Evolutionary conservation across 2,797 vertebrate genomes (phyloP), one percentile per base, ranked within the genome.

Genomic region (Cuculus canorus): DNA sequence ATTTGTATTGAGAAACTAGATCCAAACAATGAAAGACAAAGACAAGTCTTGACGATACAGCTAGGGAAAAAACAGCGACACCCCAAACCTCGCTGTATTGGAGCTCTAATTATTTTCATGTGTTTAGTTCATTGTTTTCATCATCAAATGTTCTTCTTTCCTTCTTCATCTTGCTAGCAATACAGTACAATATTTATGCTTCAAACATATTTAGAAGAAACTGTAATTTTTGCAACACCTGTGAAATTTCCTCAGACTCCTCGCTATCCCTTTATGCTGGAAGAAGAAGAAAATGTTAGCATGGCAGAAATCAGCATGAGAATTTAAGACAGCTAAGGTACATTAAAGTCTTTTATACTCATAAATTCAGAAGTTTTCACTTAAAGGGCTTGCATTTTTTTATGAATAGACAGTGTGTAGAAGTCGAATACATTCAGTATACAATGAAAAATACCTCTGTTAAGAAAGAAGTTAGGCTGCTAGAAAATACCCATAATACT

Each of bases 331-430:
- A 66, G 59, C 78, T 92, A 92, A 88, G 52, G 28, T 90, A 70
- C 59, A 60, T 79, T 91, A 65, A 59, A 66, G 39, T 72, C 35
- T 88, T 80, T 89, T 68, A 63, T 61, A 63, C 25, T 90, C n/a
- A 77, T 85, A 92, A 90, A 92, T 93, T 60, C 77, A 53, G 57
- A 56, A 25, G 71, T 94, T 91, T 85, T 93, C 85, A 88, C 61
- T 80, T 79, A 84, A 77, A 91, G 41, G 60, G 48, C 18, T 86
- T 94, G 50, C 54, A 76, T 94, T 93, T 86, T 86, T 93, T 95
- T 87, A 88, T 76, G 83, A 91, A 45, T 70, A 65, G 91, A 32
- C 41, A 41, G 25, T 68, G 23, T 81, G 63, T 71, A 69, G 59
- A 95, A 94, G 60, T 79, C 1, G 0, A 78, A 39, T 68, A 37